Evolutionary conservation across 1,140 invertebrate genomes (phyloP).

Genomic region (Apis dorsata): DNA sequence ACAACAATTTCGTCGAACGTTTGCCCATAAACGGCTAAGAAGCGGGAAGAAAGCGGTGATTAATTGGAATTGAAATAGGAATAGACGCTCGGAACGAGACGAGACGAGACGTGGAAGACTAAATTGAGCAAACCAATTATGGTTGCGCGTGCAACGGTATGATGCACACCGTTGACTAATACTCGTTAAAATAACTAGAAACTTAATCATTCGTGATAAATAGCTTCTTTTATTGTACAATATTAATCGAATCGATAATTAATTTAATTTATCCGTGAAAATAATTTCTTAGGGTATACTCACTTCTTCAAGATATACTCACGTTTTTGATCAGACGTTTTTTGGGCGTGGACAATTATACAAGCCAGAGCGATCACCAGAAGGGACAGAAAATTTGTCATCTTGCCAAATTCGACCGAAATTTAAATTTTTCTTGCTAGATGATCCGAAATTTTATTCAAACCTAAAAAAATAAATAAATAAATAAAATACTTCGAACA

Average conservation of each 20-base stretch:
- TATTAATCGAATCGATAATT: background rate
- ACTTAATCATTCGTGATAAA: background rate
- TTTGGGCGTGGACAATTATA: slow-evolving; percentile 70
- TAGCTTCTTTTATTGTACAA: background rate
- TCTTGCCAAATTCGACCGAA: slow-evolving; percentile 50
- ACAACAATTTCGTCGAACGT: slow-evolving; percentile 78
- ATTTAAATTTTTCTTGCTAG: slow-evolving; percentile 47
- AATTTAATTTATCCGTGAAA: background rate
- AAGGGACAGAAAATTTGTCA: slow-evolving; percentile 71
- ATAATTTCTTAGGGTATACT: background rate
- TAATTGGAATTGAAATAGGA: slow-evolving; percentile 11
- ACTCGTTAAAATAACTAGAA: background rate
- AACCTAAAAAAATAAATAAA: slow-evolving; percentile 36
- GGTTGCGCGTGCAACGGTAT: background rate
- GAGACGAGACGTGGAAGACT: background rate
- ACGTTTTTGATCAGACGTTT: slow-evolving; percentile 67
- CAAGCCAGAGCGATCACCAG: slow-evolving; percentile 67
- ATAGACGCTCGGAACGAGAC: background rate
- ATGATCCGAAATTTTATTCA: slow-evolving; percentile 56
- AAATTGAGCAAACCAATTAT: background rate
- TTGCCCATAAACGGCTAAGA: slow-evolving; percentile 72
- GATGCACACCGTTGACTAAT: background rate
- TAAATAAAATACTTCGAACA: background rate
- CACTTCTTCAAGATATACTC: slow-evolving; percentile 51
- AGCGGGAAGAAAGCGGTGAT: background rate